phyloP scores from a whole-genome alignment of 2,888 invertebrate species.

The Chrysotoxum bicinctum region DNA sequence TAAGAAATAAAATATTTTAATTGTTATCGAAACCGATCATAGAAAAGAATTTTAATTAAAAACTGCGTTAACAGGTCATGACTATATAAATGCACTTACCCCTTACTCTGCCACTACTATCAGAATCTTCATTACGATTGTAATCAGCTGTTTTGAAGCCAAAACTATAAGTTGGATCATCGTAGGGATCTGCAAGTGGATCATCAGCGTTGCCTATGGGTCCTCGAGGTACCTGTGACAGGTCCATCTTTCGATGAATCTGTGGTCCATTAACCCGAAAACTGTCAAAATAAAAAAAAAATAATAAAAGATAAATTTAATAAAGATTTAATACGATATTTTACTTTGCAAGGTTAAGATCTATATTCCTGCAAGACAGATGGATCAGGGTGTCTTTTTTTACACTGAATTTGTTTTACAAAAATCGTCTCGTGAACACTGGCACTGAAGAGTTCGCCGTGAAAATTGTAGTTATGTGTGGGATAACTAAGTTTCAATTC shows the following conservation, averaged over 20 bases:
- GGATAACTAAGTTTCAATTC: too few species aligned
- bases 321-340: too few species aligned
- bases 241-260: constrained; percentile 87
- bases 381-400: too few species aligned
- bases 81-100: constrained; percentile 82
- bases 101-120: constrained; percentile 85
- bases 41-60: background rate
- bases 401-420: too few species aligned
- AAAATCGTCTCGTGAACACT: too few species aligned
- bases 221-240: constrained; percentile 86
- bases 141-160: constrained; percentile 87
- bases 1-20: background rate
- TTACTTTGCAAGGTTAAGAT: too few species aligned
- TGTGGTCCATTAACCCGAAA: constrained; percentile 90
- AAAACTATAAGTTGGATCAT: constrained; percentile 89
- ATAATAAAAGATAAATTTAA: too few species aligned
- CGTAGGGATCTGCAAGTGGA: constrained; percentile 88
- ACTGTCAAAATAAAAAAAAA: constrained; percentile 76
- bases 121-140: constrained; percentile 86
- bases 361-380: too few species aligned
- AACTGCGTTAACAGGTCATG: background rate
- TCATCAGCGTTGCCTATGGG: constrained; percentile 87
- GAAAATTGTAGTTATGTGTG: too few species aligned
- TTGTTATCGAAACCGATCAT: background rate
- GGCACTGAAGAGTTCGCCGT: too few species aligned